phyloP scores from a whole-genome alignment of 2,797 vertebrate genomes.

The Pantherophis alleghaniensis region DNA sequence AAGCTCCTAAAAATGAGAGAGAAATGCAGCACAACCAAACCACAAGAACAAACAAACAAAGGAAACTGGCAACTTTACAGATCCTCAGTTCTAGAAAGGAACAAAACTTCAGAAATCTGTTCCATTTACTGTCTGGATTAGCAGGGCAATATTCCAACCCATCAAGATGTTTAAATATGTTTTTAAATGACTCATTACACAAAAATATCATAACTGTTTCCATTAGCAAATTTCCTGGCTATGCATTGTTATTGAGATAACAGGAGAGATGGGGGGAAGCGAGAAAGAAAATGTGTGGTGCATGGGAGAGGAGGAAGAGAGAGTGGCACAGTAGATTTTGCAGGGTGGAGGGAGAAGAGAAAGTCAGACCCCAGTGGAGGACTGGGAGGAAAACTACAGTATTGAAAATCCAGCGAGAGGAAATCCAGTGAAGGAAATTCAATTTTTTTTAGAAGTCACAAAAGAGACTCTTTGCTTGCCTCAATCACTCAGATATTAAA shows the following conservation, averaged over 20 bases:
- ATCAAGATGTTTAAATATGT: not conserved
- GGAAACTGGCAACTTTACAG: not conserved
- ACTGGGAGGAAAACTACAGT: not conserved
- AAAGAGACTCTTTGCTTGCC: not conserved
- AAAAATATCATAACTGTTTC: not conserved
- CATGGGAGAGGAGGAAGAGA: not conserved
- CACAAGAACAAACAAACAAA: not conserved
- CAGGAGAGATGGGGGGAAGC: not conserved
- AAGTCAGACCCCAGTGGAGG: not conserved
- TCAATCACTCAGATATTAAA: not conserved
- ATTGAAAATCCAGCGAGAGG: not conserved
- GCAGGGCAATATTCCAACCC: not conserved
- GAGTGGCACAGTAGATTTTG: not conserved
- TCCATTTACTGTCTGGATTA: not conserved
- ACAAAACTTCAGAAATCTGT: not conserved
- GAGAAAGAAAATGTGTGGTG: not conserved
- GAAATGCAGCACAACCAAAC: not conserved
- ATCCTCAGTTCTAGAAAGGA: not conserved
- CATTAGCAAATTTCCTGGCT: not conserved
- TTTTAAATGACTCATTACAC: not conserved
- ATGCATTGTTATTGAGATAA: not conserved
- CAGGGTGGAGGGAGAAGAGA: not conserved
- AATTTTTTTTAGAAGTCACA: not conserved
- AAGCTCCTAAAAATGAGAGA: not conserved
- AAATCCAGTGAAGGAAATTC: not conserved